phyloP scores from a whole-genome alignment of 2,113 vertebrate genomes.

The Dromas ardeola region DNA sequence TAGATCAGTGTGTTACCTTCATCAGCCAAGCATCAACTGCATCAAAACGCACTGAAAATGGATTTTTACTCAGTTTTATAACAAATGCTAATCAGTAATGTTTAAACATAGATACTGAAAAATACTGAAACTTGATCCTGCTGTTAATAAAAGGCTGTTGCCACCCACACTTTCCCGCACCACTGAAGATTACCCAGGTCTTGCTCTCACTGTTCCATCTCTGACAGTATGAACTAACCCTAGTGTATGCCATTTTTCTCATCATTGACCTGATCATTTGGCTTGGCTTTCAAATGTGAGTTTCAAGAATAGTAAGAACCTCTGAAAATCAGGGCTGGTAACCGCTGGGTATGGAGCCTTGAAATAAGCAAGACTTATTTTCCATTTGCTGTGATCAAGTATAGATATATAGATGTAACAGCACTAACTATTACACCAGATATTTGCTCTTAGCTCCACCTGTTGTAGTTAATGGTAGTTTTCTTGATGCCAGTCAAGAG shows the following conservation, averaged over 20 bases:
- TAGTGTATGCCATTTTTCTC: neutral
- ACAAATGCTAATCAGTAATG: neutral
- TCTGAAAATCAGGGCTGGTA: neutral
- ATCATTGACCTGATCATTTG: neutral
- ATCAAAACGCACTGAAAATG: neutral
- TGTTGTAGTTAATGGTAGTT: neutral
- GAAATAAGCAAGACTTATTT: neutral
- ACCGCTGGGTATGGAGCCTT: neutral
- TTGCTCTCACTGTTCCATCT: neutral
- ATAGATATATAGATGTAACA: neutral
- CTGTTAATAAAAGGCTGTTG: neutral
- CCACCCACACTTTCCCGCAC: neutral
- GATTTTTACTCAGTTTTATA: neutral
- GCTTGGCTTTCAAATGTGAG: neutral
- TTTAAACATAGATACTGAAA: neutral
- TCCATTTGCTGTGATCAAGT: neutral
- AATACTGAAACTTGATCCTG: neutral
- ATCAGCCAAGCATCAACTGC: neutral
- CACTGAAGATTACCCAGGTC: neutral
- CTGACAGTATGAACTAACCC: neutral
- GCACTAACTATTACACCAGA: accelerated
- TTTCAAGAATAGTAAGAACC: neutral
- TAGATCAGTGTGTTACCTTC: neutral
- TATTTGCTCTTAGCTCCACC: neutral
- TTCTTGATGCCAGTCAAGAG: neutral